These are phyloP conservation scores for Bombus cullumanus DNA, from an alignment of 1,140 invertebrate species.

Conservation along the genomic window DNA sequence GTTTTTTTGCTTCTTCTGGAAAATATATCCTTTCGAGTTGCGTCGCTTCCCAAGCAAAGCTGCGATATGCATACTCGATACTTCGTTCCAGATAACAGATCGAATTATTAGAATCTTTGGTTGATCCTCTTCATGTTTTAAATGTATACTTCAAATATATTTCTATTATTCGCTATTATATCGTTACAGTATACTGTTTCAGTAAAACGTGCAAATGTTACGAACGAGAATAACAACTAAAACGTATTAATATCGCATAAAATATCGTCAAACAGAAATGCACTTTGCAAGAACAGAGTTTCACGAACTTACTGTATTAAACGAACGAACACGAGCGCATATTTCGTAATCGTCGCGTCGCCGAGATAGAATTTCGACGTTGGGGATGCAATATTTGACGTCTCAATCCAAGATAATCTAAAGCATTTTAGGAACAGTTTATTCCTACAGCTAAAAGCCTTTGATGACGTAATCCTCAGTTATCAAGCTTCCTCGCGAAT, in stretches of 20 bases:
- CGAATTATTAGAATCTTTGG: neutral
- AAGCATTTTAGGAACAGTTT: slow-evolving; percentile 32
- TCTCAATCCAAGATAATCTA: slow-evolving; percentile 24
- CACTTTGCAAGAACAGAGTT: neutral
- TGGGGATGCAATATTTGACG: slow-evolving; percentile 15
- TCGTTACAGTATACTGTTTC: too few species aligned
- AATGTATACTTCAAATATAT: neutral
- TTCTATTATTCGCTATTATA: too few species aligned
- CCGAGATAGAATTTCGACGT: neutral
- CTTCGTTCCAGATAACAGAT: neutral
- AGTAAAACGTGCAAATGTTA: too few species aligned
- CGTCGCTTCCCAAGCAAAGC: too few species aligned
- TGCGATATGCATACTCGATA: too few species aligned
- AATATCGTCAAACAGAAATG: neutral
- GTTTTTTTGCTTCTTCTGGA: too few species aligned
- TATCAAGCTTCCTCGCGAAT: slow-evolving; percentile 24
- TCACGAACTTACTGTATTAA: neutral
- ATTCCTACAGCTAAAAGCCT: slow-evolving; percentile 32
- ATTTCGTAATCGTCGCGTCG: neutral
- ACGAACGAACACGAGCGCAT: neutral
- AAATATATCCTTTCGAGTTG: too few species aligned
- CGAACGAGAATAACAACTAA: neutral
- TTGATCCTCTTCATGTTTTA: too few species aligned
- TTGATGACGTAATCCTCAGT: slow-evolving; percentile 22
- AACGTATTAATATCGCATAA: neutral